Evolutionary conservation across 2,888 invertebrate genomes (phyloP), one percentile per base, ranked within the genome.

Genomic region (Corbicula japonica): DNA sequence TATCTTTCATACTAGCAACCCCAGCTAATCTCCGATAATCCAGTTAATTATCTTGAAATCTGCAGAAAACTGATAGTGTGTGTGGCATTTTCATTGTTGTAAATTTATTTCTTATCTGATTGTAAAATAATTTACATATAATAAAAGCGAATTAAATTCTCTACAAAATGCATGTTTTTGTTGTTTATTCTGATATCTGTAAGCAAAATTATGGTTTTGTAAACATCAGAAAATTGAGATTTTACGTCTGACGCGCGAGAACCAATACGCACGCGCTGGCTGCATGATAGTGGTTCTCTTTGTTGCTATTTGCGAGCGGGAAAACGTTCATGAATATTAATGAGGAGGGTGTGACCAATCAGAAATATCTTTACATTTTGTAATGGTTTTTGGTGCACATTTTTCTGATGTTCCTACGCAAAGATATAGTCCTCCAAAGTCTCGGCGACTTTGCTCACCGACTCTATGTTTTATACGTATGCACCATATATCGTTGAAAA

Each of bases 351-450:
- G 18, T 46, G 21, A n/a, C 46, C 46, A 46, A 46, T 46, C 46
- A 46, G 46, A 46, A 46, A 46, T n/a, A 46, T n/a, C n/a, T 18
- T 46, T 46, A 10, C 5, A n/a, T 18, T n/a, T n/a, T 46, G 18
- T 18, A 46, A n/a, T 18, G 21, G 4, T 4, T 5, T 21, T 46
- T 46, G 46, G 5, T 46, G 46, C 46, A 46, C 21, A 46, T 46
- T 46, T 4, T 5, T 46, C 18, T 18, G 46, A 12, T 12, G 21
- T 4, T 46, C 21, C 46, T 46, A 46, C 46, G 46, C 46, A 18
- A 46, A 46, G 46, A 46, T 46, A 46, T 46, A 46, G 46, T 46
- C 46, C 46, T 21, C 46, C 46, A 46, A 46, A 46, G 46, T 46
- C 21, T 18, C 18, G 5, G n/a, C n/a, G 5, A n/a, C 21, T 46